Evolutionary conservation across 2,797 vertebrate species (phyloP).

Genomic region (Melanitta fusca): DNA sequence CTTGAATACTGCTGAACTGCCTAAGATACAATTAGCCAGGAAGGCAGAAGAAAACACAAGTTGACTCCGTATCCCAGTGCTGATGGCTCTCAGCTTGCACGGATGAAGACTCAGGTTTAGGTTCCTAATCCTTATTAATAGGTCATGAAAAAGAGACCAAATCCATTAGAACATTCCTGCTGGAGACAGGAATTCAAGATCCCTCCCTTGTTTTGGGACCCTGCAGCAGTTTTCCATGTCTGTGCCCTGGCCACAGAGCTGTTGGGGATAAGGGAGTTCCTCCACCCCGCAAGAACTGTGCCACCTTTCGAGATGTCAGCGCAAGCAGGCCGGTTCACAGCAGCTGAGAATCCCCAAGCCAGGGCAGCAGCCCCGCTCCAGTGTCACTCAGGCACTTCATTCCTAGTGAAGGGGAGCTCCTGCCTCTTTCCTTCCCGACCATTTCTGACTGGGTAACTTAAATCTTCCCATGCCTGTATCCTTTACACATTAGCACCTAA

Average conservation of each 20-base stretch:
- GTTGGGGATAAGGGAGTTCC: rapidly evolving
- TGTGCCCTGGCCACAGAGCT: background rate
- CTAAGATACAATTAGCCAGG: background rate
- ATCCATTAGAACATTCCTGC: background rate
- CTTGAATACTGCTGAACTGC: background rate
- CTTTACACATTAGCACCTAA: background rate
- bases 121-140: background rate
- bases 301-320: background rate
- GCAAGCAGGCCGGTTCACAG: background rate
- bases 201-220: background rate
- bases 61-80: background rate
- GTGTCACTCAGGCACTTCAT: background rate
- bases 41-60: background rate
- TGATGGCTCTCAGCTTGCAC: background rate
- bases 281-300: background rate
- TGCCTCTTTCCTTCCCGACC: background rate
- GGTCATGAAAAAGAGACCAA: background rate
- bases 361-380: background rate
- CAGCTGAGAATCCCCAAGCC: background rate
- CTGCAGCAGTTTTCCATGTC: background rate
- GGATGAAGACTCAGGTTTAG: background rate
- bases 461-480: background rate
- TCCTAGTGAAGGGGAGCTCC: background rate
- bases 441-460: background rate
- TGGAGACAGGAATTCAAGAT: background rate